Base-by-base conservation (phyloP, 2,113 vertebrate genomes). In the Lycaon pictus region DNA sequence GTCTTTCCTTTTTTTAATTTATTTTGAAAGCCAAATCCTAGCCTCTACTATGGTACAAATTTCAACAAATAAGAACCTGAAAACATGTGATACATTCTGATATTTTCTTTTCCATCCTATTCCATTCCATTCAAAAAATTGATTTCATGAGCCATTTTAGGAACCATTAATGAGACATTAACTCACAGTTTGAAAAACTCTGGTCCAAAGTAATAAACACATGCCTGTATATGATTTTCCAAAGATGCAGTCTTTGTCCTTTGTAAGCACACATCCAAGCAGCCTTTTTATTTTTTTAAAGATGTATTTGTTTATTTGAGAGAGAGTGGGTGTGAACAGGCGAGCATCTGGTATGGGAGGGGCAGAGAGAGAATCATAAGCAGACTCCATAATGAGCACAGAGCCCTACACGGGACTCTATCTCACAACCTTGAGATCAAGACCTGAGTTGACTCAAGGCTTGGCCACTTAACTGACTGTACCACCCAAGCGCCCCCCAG, bases 21-120 rank as follows among this genome's bases (percentile, higher is more conserved):
- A 37, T 51, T 60, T 88, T 29, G 19, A 53, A 85, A 63, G 43
- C 55, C 55, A 55, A 62, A 32, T 82, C 43, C 43, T 53, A 16
- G 23, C 25, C 25, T 92, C 56, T 10, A 10, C 37, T n/a, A 22
- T 65, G 69, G 48, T 25, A 29, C 15, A 88, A 7, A 10, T 94
- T 95, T 93, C 48, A 86, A 55, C 32, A 90, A 74, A n/a, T 85
- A 22, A 55, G 67, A 82, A 29, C 23, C 20, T 92, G 67, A 89
- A 25, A 62, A 5, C n/a, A 15, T 56, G 62, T 29, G 55, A 25
- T 58, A 29, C 23, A 48, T 16, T 25, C 17, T 29, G 22, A 4
- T 72, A 32, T 92, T 65, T 77, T 63, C 86, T 51, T 91, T 90
- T 79, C 48, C 15, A 11, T 56, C 48, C 35, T 37, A 0, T 19